Percentiles rank a stretch among this genome's conserved stretches.
Conservation (phyloP, 2,113 vertebrate genomes). For the Anser cygnoides region DNA sequence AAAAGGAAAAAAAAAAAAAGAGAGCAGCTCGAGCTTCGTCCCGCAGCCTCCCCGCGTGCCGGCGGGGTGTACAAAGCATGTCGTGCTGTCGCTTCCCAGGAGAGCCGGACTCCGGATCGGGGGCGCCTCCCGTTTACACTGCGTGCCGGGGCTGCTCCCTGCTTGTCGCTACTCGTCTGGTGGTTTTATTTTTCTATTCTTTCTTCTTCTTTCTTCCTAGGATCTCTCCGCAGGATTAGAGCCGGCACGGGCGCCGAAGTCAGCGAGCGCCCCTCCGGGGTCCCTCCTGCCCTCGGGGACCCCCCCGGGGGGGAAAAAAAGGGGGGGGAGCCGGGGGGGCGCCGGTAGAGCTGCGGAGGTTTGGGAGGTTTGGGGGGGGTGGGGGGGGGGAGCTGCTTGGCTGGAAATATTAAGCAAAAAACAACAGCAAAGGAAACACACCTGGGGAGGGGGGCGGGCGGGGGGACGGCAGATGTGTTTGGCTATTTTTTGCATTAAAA, state of each 20-base stretch:
- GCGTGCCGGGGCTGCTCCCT: slow-evolving; percentile 61
- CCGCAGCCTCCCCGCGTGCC: slow-evolving; percentile 1
- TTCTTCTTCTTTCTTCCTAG: neutral
- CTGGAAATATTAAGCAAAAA: slow-evolving; percentile 24
- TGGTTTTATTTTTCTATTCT: slow-evolving; percentile 39
- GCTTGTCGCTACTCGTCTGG: slow-evolving; percentile 27
- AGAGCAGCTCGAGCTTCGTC: slow-evolving; percentile 18
- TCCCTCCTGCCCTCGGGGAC: neutral
- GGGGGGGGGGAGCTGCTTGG: slow-evolving; percentile 1
- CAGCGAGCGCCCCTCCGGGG: neutral
- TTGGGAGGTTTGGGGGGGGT: neutral
- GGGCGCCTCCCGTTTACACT: slow-evolving; percentile 53
- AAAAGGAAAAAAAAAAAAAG: neutral
- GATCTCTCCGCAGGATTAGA: slow-evolving; percentile 36
- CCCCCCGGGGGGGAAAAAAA: neutral
- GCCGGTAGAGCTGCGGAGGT: neutral
- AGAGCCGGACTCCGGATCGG: slow-evolving; percentile 44
- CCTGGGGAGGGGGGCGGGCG: neutral
- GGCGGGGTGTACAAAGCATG: slow-evolving; percentile 33
- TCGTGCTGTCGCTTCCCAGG: slow-evolving; percentile 58
- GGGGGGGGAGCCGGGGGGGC: neutral
- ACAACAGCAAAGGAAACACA: neutral
- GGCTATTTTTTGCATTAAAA: slow-evolving; percentile 72
- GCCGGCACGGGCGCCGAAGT: neutral
- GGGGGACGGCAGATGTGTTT: neutral